phyloP scores from a whole-genome alignment of 2,888 invertebrate genomes.

The Hypena proboscidalis region DNA sequence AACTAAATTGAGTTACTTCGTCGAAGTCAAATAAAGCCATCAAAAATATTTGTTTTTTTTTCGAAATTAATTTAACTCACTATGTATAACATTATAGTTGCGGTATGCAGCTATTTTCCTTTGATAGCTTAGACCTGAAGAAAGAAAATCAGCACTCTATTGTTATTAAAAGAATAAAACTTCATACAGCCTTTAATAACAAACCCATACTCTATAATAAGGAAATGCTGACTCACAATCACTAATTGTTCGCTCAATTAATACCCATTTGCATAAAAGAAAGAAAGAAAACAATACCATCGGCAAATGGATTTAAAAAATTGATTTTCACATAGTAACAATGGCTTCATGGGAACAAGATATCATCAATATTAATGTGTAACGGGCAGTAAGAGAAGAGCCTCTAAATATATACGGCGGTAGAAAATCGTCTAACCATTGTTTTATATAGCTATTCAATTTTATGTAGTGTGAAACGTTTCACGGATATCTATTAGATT shows the following conservation, averaged over 20 bases:
- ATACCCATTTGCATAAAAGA: neutral
- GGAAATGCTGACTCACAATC: slow-evolving; percentile 8
- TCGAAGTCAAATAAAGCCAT: too few species aligned
- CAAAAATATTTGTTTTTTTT: too few species aligned
- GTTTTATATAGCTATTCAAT: slow-evolving; percentile 18
- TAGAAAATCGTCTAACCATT: slow-evolving; percentile 13
- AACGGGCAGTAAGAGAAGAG: slow-evolving; percentile 36
- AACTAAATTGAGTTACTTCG: too few species aligned
- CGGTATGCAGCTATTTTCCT: too few species aligned
- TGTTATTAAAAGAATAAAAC: too few species aligned
- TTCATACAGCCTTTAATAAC: too few species aligned
- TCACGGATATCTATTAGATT: slow-evolving; percentile 2
- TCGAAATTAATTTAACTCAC: too few species aligned
- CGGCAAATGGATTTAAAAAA: slow-evolving; percentile 14
- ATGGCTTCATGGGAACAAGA: slow-evolving; percentile 46
- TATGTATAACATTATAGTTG: too few species aligned
- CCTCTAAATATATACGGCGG: slow-evolving; percentile 30
- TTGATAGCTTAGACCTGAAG: too few species aligned
- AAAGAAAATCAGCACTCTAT: too few species aligned
- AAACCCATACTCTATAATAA: neutral
- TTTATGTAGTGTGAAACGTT: slow-evolving; percentile 22
- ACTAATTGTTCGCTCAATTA: slow-evolving; percentile 3
- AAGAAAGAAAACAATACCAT: slow-evolving; percentile 12
- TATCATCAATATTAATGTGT: slow-evolving; percentile 45
- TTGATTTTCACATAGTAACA: slow-evolving; percentile 41